Base-by-base conservation (phyloP, 2,888 invertebrate genomes). In the Agriopis aurantiaria region DNA sequence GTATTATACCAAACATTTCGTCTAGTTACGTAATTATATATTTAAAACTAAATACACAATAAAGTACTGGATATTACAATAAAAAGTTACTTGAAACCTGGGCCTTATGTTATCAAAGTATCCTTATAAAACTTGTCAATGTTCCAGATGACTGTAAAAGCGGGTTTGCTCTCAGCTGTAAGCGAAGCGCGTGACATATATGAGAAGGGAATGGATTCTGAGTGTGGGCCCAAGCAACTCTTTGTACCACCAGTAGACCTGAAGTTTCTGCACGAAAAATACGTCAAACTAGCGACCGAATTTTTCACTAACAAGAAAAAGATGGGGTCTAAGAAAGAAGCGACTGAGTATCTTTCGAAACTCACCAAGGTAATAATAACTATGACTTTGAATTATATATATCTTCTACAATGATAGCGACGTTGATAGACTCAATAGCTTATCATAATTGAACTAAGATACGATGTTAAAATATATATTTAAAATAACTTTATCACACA, bases 131-230 rank as follows among this genome's bases (percentile, higher is more conserved):
- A 23, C 41, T 14, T 56, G 5, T 14, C 8, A 12, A 43, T 57
- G 17, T 23, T 45, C 40, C 48, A 62, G 62, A 40, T 40, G 17
- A 62, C 62, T 5, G 62, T 62, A 4, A 62, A 53, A 46, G 62
- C 62, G 10, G 62, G 51, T 9, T 11, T 62, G 2, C 53, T 62
- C 0, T 62, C 62, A 5, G 62, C 53, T 12, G 45, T 45, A 0
- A 52, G 45, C 1, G 53, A 53, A 23, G 17, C 62, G 0, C 53
- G n/a, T n/a, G 62, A 62, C 33, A 33, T 53, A 5, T 62, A 62
- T 45, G 62, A 62, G 53, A 53, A 62, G 11, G 53, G 53, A n/a
- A 62, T 62, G 62, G 53, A 53, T 6, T 9, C 12, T 7, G 64
- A 65, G 23, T 45, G 40, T 7, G 64, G 64, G 5, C 46, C 40